These are phyloP conservation scores for Australoheros scitulus DNA, from an alignment of 2,113 vertebrate species.

Conservation along the genomic window DNA sequence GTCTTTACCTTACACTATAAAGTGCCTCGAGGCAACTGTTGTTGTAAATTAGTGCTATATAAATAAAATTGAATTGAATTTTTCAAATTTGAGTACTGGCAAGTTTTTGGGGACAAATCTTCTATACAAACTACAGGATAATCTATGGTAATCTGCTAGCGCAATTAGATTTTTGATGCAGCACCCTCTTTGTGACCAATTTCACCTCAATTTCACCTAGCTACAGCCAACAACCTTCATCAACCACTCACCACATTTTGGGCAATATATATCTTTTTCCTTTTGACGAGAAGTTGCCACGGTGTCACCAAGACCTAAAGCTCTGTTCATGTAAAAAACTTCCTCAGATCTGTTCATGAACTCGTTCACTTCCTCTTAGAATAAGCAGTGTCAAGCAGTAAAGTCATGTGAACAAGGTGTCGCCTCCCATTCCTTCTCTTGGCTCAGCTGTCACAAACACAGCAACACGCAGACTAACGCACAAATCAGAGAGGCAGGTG, in stretches of 20 bases:
- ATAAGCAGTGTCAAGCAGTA: background rate
- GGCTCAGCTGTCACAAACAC: background rate
- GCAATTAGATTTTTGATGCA: background rate
- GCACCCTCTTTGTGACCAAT: no score
- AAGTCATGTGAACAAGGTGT: background rate
- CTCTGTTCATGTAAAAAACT: background rate
- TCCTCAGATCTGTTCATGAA: background rate
- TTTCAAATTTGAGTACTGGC: background rate
- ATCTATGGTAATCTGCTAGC: no score
- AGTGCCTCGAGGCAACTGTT: no score
- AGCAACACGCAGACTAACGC: background rate
- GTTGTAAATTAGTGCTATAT: no score
- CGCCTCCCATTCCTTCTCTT: background rate
- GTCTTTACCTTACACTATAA: no score
- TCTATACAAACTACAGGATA: background rate
- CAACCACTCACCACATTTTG: background rate
- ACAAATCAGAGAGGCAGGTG: background rate
- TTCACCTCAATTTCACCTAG: no score
- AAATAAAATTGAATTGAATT: background rate
- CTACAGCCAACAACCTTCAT: no score
- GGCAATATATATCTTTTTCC: background rate
- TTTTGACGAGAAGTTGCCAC: background rate
- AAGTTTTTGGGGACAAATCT: background rate
- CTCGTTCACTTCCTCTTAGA: background rate
- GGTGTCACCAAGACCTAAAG: background rate